These are phyloP conservation scores for Nesospiza acunhae DNA, from an alignment of 2,113 vertebrate species.

Conservation along the genomic window DNA sequence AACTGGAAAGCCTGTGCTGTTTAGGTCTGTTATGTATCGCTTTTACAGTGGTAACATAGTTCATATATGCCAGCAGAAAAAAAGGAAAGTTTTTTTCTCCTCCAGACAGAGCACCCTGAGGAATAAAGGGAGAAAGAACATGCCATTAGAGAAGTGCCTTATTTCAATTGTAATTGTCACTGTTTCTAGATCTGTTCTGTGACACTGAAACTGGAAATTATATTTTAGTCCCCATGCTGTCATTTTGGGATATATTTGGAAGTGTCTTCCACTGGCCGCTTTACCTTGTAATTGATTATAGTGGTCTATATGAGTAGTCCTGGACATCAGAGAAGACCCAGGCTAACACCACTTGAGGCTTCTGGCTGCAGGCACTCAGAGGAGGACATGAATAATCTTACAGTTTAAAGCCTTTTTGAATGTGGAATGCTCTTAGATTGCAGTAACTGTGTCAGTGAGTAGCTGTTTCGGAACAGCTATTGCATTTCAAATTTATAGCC, in stretches of 20 bases:
- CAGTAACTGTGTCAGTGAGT: not conserved
- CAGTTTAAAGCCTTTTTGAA: not conserved
- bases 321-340: not conserved
- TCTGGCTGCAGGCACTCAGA: not conserved
- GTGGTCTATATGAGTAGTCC: not conserved
- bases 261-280: not conserved
- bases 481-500: not conserved
- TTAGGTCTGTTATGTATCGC: not conserved
- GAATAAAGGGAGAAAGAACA: not conserved
- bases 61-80: not conserved
- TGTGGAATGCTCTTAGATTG: not conserved
- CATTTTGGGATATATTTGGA: not conserved
- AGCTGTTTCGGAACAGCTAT: not conserved
- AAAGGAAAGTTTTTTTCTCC: not conserved
- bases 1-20: not conserved
- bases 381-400: not conserved
- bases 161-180: not conserved
- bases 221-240: not conserved
- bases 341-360: not conserved
- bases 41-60: not conserved
- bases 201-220: not conserved
- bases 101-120: not conserved
- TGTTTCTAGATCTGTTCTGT: not conserved
- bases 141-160: accelerated
- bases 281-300: not conserved